Evolutionary conservation across 2,797 vertebrate species (phyloP), one percentile per base, ranked within the genome.

Genomic region (Balearica regulorum): DNA sequence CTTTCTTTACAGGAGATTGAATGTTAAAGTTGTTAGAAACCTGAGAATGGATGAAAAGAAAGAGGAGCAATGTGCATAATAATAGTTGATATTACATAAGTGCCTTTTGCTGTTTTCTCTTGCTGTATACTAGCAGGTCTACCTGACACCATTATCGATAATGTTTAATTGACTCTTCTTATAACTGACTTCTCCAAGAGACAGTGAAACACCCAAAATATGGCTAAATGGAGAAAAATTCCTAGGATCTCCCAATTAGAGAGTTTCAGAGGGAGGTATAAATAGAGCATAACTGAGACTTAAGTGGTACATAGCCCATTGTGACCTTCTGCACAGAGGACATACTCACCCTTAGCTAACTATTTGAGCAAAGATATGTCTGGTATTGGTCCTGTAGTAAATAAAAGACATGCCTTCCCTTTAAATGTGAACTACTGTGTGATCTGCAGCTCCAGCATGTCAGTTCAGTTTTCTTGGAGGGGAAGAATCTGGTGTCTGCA

Each of bases 251-350:
- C 41, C 39, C 64, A 89, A 31, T 77, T 70, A 91, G 16, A 83
- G 55, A 80, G 70, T 92, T 93, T 95, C 78, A 75, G 68, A 71
- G 68, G 28, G 37, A 93, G 41, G 28, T 90, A 93, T 87, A 96
- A 96, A 86, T 71, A 92, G 31, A 93, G 13, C 28, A 35, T 96
- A 87, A 79, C 62, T 81, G 84, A 89, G 79, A 81, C 54, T 83
- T 85, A 92, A 94, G 69, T 88, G 51, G 49, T 92, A 72, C 25
- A 49, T 93, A 94, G 16, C 26, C 55, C 10, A 1, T 79, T 76
- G 73, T 88, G 90, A 96, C 88, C 90, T 96, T 85, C 79, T 84
- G 48, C 58, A 80, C 3, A 84, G 79, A 95, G 62, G 87, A 48
- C 35, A 84, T 53, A 90, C 43, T 93, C 70, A 75, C 49, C 43